Evolutionary conservation across 2,888 invertebrate species (phyloP), one percentile per base, ranked within the genome.

Genomic region (Chymomyza procnemis): DNA sequence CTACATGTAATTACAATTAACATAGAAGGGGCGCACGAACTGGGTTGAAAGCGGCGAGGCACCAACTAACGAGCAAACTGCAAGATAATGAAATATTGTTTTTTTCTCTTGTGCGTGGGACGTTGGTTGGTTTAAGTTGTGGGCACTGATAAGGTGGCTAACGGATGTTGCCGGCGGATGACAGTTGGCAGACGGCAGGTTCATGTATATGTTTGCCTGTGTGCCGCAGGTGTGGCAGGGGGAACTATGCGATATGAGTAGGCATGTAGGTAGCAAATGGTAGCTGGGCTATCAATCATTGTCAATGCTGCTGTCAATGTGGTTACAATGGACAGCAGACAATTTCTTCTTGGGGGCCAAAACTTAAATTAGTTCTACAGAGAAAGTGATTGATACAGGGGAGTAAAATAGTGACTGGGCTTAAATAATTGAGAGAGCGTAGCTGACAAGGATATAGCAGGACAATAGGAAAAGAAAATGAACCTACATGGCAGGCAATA

Each of bases 261-360:
- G 47, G 59, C 22, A 21, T 8, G 4, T 14, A 21, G 22, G 47
- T 19, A 52, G 64, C 62, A 73, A 73, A 80, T 71, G 75, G 73
- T 74, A 73, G 70, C 68, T 71, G 75, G 69, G 65, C 64, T 88
- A 88, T 88, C 89, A 89, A 88, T 88, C 88, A 88, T 87, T 88
- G 89, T 88, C 88, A 89, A 85, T 86, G 83, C 79, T 79, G 72
- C 79, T 87, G 88, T 88, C 86, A 87, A 85, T 88, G 86, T 72
- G 84, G 80, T 75, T 69, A 41, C 34, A 41, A 41, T 41, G 34
- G 34, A 41, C 34, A 2, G 54, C 54, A 12, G 21, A 52, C 3
- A 22, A 4, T 6, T 54, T 0, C 54, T 3, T 22, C 19, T 12
- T 12, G 54, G 21, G 50, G 50, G n/a, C 5, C 55, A 64, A 66